Evolutionary conservation across 1,140 invertebrate species (phyloP).

Genomic region (Cardiocondyla obscurior): DNA sequence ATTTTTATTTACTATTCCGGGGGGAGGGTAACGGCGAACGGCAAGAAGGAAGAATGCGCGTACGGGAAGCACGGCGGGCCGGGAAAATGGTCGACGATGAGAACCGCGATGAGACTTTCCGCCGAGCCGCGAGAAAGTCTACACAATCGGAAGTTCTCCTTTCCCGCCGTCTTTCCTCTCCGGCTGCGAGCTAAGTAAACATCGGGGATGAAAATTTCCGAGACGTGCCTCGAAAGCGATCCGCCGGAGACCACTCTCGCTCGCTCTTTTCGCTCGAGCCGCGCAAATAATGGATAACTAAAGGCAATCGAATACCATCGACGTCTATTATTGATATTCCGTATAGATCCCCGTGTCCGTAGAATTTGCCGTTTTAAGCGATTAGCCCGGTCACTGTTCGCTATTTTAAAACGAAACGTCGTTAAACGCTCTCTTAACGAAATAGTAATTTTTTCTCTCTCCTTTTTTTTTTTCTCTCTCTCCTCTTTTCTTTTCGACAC

Average conservation of each 20-base stretch:
- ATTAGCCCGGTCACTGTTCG: neutral
- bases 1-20: slow-evolving; percentile 81
- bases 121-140: slow-evolving; percentile 51
- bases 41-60: slow-evolving; percentile 36
- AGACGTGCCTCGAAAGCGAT: slow-evolving; percentile 52
- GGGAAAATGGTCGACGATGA: neutral
- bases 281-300: slow-evolving; percentile 29
- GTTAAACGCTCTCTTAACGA: neutral
- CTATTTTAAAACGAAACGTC: neutral
- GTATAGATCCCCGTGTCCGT: neutral
- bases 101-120: slow-evolving; percentile 58
- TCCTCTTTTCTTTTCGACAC: neutral
- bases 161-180: neutral
- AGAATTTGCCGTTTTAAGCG: neutral
- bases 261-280: neutral
- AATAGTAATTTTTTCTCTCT: neutral
- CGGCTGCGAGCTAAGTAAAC: slow-evolving; percentile 57
- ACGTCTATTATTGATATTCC: slow-evolving; percentile 19
- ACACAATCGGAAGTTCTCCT: slow-evolving; percentile 51
- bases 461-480: neutral
- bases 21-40: slow-evolving; percentile 39
- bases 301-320: slow-evolving; percentile 16
- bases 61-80: slow-evolving; percentile 7
- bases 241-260: neutral
- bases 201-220: slow-evolving; percentile 57